phyloP scores from a whole-genome alignment of 1,140 invertebrate genomes.

The Lysiphlebus fabarum region DNA sequence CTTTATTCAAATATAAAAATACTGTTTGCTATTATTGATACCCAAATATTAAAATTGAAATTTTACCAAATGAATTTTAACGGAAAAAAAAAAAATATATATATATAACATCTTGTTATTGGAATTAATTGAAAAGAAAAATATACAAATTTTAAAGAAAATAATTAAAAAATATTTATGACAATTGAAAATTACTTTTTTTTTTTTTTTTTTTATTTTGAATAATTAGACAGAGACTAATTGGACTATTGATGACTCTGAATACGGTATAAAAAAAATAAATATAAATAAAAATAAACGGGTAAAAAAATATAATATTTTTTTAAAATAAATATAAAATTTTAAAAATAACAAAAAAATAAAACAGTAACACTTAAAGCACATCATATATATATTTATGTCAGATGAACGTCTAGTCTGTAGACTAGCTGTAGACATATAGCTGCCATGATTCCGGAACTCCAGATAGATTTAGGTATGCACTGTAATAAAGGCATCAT shows the following conservation, averaged over 20 bases:
- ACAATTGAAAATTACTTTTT: too few species aligned
- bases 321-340: slow-evolving; percentile 1
- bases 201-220: too few species aligned
- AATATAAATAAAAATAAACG: not conserved
- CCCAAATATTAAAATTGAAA: not conserved
- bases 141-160: not conserved
- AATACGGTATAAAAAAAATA: slow-evolving; percentile 28
- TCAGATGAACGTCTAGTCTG: slow-evolving; percentile 51
- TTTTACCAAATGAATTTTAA: not conserved
- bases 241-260: slow-evolving; percentile 26
- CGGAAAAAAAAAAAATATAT: slow-evolving; percentile 1
- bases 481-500: slow-evolving; percentile 51
- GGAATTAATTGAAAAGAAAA: not conserved
- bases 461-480: slow-evolving; percentile 54
- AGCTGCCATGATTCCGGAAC: slow-evolving; percentile 51
- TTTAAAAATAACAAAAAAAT: slow-evolving; percentile 22
- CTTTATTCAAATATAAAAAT: slow-evolving; percentile 8
- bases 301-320: slow-evolving; percentile 12
- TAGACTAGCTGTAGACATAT: slow-evolving; percentile 55
- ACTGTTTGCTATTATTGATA: slow-evolving; percentile 1
- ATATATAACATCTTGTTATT: not conserved
- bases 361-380: slow-evolving; percentile 36
- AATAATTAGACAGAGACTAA: slow-evolving; percentile 13
- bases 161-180: not conserved
- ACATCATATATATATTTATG: slow-evolving; percentile 53